phyloP scores from a whole-genome alignment of 1,140 invertebrate genomes.

The Leptinotarsa defecta region DNA sequence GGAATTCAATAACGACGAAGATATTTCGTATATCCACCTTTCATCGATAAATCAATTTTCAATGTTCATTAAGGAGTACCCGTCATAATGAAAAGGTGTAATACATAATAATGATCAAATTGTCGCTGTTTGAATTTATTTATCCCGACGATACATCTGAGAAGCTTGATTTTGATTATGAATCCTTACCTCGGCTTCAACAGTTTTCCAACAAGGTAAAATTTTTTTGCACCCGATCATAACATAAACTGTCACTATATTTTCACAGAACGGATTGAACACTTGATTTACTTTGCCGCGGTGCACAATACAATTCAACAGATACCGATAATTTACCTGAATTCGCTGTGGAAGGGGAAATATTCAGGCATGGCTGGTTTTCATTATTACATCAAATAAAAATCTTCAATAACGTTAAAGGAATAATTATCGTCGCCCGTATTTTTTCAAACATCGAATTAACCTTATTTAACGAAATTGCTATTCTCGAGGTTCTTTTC shows the following conservation, averaged over 20 bases:
- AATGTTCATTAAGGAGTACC: too few species aligned
- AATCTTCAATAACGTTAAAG: constrained; percentile 1
- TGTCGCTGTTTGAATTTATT: too few species aligned
- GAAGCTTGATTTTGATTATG: not conserved
- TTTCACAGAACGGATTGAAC: not conserved
- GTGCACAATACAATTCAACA: not conserved
- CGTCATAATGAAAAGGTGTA: too few species aligned
- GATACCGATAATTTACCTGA: not conserved
- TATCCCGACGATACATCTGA: too few species aligned
- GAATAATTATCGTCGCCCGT: not conserved
- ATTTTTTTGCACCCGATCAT: constrained; percentile 1
- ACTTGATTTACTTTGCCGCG: not conserved
- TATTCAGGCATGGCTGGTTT: constrained; percentile 15
- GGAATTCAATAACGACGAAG: too few species aligned
- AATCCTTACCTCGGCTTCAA: not conserved
- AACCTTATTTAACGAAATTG: not conserved
- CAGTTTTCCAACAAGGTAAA: not conserved
- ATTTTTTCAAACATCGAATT: constrained; percentile 1
- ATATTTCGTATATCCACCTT: too few species aligned
- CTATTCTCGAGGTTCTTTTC: not conserved
- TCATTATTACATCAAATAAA: constrained; percentile 16
- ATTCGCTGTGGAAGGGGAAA: not conserved
- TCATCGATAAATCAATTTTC: too few species aligned
- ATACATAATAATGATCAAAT: too few species aligned
- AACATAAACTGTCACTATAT: not conserved